Conservation (phyloP, 2,797 vertebrate species). For the Lycodopsis pacificus region DNA sequence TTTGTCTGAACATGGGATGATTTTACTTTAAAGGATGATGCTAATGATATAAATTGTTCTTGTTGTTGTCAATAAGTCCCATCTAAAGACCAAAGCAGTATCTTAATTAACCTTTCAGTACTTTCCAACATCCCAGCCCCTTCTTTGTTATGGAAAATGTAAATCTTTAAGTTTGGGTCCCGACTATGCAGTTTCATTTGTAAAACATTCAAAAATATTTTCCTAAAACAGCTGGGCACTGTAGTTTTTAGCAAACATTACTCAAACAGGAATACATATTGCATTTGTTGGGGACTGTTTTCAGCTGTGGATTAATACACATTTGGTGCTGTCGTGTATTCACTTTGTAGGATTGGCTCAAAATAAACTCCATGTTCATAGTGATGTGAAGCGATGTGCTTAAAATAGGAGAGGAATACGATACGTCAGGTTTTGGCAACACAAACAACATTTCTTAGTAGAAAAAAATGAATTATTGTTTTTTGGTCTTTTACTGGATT, state of each 20-base stretch:
- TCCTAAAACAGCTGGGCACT: not conserved
- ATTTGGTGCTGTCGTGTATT: constrained; percentile 25
- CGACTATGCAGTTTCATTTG: not conserved
- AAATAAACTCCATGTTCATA: constrained; percentile 30
- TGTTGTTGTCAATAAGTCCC: not conserved
- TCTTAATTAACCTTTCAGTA: not conserved
- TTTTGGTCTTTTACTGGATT: constrained; percentile 4
- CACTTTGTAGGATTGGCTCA: constrained; percentile 35
- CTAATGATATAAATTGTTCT: not conserved
- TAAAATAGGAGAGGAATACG: constrained; percentile 1
- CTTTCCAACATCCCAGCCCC: not conserved
- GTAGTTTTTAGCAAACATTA: not conserved
- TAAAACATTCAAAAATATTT: constrained; percentile 11
- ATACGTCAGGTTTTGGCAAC: not conserved
- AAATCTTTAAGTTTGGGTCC: constrained; percentile 18
- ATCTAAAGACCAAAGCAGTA: not conserved
- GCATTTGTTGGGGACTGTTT: constrained; percentile 48
- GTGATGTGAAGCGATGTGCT: constrained; percentile 18
- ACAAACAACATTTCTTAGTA: not conserved
- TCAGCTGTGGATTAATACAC: constrained; percentile 36
- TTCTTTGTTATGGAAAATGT: not conserved
- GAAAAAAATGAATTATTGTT: not conserved
- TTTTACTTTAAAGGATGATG: not conserved
- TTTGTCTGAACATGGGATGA: not conserved
- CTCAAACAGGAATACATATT: constrained; percentile 8